Conservation (phyloP, 2,113 vertebrate species). For the Bos javanicus region DNA sequence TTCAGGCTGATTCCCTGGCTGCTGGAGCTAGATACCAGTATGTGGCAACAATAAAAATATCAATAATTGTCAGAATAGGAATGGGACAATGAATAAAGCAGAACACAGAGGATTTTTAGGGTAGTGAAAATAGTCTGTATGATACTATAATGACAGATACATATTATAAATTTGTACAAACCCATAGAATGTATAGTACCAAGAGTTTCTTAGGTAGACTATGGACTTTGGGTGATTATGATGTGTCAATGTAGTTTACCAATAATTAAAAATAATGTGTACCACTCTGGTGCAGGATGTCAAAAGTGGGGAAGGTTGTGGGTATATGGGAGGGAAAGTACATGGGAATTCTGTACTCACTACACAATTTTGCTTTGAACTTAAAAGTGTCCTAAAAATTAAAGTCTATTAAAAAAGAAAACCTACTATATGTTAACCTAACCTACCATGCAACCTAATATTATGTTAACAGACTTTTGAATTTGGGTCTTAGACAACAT, state of each 20-base stretch:
- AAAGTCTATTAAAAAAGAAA: neutral
- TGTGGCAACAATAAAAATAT: neutral
- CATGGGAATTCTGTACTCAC: neutral
- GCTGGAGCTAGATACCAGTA: too few species aligned
- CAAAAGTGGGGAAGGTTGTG: neutral
- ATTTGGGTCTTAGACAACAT: neutral
- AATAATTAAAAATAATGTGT: neutral
- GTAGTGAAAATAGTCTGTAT: neutral
- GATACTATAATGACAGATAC: neutral
- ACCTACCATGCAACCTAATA: neutral
- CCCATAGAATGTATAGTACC: too few species aligned
- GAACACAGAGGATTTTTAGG: neutral
- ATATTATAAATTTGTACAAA: neutral
- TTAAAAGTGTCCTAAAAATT: neutral
- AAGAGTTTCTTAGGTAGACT: neutral
- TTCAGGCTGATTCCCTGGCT: too few species aligned
- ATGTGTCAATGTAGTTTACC: fast-evolving
- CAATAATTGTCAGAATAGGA: neutral
- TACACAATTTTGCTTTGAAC: neutral
- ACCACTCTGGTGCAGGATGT: neutral
- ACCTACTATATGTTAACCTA: neutral
- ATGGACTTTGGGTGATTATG: too few species aligned
- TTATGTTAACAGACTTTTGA: too few species aligned
- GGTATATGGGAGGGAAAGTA: fast-evolving
- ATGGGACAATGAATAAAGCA: neutral